Evolutionary conservation across 2,797 vertebrate species (phyloP).

Genomic region (Glossophaga mutica): DNA sequence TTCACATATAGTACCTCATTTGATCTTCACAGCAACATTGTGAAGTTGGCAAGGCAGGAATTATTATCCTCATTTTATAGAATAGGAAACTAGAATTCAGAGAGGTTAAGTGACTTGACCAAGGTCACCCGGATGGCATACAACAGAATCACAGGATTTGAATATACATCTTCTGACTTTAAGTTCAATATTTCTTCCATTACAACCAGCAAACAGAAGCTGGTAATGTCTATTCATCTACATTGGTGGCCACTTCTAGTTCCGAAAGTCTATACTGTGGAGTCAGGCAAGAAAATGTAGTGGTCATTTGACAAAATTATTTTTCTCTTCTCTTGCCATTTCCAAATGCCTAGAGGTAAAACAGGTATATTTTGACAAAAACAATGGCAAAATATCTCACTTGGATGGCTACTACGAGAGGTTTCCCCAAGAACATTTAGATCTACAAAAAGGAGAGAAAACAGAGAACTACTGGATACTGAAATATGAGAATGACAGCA

Average conservation of each 20-base stretch:
- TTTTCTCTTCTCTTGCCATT: slow-evolving; percentile 37
- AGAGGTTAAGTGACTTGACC: slow-evolving; percentile 74
- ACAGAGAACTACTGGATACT: not conserved
- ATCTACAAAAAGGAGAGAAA: not conserved
- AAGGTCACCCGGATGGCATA: slow-evolving; percentile 62
- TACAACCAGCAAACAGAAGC: slow-evolving; percentile 30
- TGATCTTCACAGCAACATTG: slow-evolving; percentile 68
- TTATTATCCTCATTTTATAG: slow-evolving; percentile 64
- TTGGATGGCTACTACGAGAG: not conserved
- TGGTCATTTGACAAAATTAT: slow-evolving; percentile 13
- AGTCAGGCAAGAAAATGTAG: not conserved
- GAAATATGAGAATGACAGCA: not conserved
- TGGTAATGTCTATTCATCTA: not conserved
- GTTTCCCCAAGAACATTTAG: not conserved
- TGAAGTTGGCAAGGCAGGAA: slow-evolving; percentile 53
- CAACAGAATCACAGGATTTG: slow-evolving; percentile 44
- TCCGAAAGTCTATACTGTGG: not conserved
- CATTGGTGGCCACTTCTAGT: not conserved
- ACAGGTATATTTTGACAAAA: slow-evolving; percentile 18
- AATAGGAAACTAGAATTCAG: slow-evolving; percentile 56
- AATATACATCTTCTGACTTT: slow-evolving; percentile 47
- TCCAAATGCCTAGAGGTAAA: slow-evolving; percentile 37
- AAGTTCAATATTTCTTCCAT: slow-evolving; percentile 26
- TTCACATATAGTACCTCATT: slow-evolving; percentile 55
- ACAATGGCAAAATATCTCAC: not conserved